Evolutionary conservation across 2,113 vertebrate genomes (phyloP).

Genomic region (Xerus inauris): DNA sequence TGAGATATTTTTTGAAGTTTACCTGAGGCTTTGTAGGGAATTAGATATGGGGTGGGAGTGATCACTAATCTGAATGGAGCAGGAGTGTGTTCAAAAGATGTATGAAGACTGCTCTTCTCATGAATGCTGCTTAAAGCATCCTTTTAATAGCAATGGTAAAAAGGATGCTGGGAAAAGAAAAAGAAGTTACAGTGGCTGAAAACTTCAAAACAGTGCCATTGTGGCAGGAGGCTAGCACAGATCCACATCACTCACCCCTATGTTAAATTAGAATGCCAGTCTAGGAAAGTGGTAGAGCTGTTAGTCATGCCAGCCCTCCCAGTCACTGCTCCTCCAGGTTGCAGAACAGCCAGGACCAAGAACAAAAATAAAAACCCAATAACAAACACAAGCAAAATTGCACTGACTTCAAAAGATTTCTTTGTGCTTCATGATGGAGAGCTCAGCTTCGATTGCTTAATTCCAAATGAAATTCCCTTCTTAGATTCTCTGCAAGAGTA

Average conservation of each 20-base stretch:
- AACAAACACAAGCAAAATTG: neutral
- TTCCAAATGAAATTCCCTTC: neutral
- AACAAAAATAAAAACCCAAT: neutral
- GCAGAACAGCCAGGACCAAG: neutral
- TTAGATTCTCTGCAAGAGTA: neutral
- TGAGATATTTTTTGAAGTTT: neutral
- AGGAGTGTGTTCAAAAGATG: neutral
- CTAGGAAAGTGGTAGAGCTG: neutral
- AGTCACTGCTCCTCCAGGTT: neutral
- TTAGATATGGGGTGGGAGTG: neutral
- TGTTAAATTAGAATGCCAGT: neutral
- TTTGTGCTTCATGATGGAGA: neutral
- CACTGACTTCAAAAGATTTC: neutral
- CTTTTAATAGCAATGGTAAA: neutral
- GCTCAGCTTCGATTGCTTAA: neutral
- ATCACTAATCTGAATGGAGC: neutral
- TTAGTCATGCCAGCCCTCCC: neutral
- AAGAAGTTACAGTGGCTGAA: neutral
- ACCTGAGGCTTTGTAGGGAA: neutral
- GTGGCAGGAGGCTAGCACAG: neutral
- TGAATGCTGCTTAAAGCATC: neutral
- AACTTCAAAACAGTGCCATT: neutral
- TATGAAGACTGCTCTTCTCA: neutral
- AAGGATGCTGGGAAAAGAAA: neutral
- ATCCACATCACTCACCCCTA: neutral